Evolutionary conservation across 2,113 vertebrate species (phyloP).

Genomic region (Rhinogobius similis): DNA sequence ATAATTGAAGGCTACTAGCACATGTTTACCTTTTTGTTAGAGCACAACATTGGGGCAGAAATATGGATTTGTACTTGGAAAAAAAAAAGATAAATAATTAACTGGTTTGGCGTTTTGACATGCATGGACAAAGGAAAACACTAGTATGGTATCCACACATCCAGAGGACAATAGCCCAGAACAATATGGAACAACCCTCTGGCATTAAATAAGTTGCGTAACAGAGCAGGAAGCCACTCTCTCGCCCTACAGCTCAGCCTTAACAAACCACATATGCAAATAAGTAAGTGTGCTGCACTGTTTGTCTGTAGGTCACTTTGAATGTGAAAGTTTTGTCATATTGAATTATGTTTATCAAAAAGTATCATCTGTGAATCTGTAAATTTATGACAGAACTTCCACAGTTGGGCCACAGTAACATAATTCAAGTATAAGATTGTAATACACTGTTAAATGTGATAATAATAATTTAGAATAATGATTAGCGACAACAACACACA

Average conservation of each 20-base stretch:
- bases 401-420: background rate
- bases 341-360: background rate
- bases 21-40: conserved; percentile 76
- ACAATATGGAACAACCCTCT: conserved; percentile 78
- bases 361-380: background rate
- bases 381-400: background rate
- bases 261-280: conserved; percentile 41
- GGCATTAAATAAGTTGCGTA: conserved; percentile 71
- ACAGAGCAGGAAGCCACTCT: conserved; percentile 63
- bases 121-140: conserved; percentile 75
- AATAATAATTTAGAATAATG: background rate
- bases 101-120: conserved; percentile 76
- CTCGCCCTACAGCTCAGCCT: conserved; percentile 31
- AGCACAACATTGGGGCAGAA: conserved; percentile 75
- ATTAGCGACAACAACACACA: background rate
- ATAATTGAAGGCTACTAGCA: conserved; percentile 73
- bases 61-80: conserved; percentile 77
- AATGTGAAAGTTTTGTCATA: background rate
- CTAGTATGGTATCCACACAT: conserved; percentile 77
- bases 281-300: conserved; percentile 14
- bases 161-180: conserved; percentile 75
- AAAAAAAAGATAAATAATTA: conserved; percentile 75
- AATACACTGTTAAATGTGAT: background rate
- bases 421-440: no score
- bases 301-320: background rate